phyloP scores from a whole-genome alignment of 2,888 invertebrate species.

The Callyntrura sp. region DNA sequence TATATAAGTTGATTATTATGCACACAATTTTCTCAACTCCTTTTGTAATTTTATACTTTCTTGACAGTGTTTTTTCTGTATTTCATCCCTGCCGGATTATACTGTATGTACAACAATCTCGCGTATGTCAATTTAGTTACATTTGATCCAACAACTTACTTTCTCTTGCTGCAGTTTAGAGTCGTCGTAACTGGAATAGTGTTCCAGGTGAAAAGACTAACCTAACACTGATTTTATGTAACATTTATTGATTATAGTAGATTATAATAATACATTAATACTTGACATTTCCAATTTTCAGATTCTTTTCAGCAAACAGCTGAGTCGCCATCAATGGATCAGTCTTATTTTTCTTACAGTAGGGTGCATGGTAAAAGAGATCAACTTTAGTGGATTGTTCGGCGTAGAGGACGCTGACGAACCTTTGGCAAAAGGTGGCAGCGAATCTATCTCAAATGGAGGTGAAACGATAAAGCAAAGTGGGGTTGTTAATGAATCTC shows the following conservation, averaged over 20 bases:
- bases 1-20: too few relatives aligned
- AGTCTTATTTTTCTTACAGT: constrained; percentile 94
- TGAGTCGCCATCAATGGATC: constrained; percentile 94
- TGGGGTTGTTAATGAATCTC: background rate
- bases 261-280: constrained; percentile 15
- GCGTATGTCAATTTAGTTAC: constrained; percentile 95
- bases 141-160: constrained; percentile 98
- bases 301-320: constrained; percentile 93
- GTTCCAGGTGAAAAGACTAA: constrained; percentile 90
- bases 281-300: constrained; percentile 85
- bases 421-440: constrained; percentile 16
- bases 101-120: constrained; percentile 97
- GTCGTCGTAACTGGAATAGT: constrained; percentile 96
- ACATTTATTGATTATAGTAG: too few relatives aligned
- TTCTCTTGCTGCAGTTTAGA: constrained; percentile 94
- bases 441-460: background rate
- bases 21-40: too few relatives aligned
- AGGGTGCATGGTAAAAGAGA: constrained; percentile 96
- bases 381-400: constrained; percentile 86
- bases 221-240: background rate
- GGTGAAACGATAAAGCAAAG: background rate
- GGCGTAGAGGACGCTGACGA: constrained; percentile 65
- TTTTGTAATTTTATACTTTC: background rate
- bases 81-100: constrained; percentile 95
- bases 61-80: constrained; percentile 90